Evolutionary conservation across 2,113 vertebrate species (phyloP), one percentile per base, ranked within the genome.

Genomic region (Miniopterus natalensis): DNA sequence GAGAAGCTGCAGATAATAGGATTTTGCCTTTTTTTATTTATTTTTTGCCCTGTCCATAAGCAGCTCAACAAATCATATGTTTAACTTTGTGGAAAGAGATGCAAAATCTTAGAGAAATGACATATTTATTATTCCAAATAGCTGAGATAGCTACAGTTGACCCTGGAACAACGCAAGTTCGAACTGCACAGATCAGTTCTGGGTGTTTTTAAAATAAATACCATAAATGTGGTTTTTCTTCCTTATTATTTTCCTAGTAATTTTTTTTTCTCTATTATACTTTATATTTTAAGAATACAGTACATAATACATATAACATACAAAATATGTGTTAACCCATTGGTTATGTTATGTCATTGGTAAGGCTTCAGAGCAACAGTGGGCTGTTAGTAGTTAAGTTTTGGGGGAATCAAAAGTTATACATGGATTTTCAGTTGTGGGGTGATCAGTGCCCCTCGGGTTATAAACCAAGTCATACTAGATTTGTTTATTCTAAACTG

Each of bases 91-190:
- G 18, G 68, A 88, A 75, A 81, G 73, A 83, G 10, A 55, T 27
- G 49, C 6, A 90, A 88, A 36, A 71, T 4, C 45, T 94, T 66
- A 92, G 49, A 86, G 25, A 87, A 40, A 83, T 92, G 70, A 66
- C 53, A 57, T 55, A 84, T 36, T 93, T 40, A 65, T 93, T 92
- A 88, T 92, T 90, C 90, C 31, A 92, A 84, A 61, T 40, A 81
- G 21, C 31, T 92, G 15, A 86, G 90, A 84, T n/a, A 92, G 92
- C 29, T 75, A 65, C 14, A 61, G 25, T 42, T 45, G 55, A 36
- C 25, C 55, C 25, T 81, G 61, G 36, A 61, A 81, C 36, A 29
- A 6, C 40, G 45, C 3, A 5, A 61, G 55, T 51, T 51, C 51
- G 55, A 45, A 45, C 36, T 81, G 55, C 10, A 5, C 23, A 45